Percentiles rank a stretch among this genome's conserved stretches.
Evolutionary conservation across 2,113 vertebrate genomes (phyloP).

Genomic region (Sardina pilchardus): DNA sequence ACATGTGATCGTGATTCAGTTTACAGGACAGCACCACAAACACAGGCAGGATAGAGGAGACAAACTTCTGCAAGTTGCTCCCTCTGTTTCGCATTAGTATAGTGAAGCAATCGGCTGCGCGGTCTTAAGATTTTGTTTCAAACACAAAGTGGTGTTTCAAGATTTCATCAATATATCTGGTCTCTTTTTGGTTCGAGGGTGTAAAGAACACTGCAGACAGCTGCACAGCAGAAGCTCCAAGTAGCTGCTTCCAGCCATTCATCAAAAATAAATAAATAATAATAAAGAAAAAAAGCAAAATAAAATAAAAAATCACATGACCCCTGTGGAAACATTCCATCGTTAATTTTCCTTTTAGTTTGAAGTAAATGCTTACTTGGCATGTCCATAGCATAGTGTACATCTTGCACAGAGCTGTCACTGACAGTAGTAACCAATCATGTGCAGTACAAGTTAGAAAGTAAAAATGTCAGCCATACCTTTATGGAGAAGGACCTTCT

Average conservation of each 20-base stretch:
- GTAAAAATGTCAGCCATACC: constrained; percentile 66
- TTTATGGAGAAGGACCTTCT: constrained; percentile 80
- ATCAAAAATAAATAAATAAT: not conserved
- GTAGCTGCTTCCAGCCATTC: not conserved
- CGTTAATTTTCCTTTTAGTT: not conserved
- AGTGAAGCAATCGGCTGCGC: not conserved
- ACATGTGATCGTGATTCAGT: constrained; percentile 61
- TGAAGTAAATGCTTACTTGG: not conserved
- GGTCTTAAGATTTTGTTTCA: not conserved
- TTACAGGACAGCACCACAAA: not conserved
- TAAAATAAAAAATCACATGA: not conserved
- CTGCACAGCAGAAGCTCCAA: not conserved
- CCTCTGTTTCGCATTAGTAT: not conserved
- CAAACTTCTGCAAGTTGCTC: not conserved
- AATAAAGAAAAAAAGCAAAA: not conserved
- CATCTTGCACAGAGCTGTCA: not conserved
- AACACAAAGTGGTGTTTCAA: not conserved
- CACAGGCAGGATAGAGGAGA: not conserved
- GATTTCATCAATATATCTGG: not conserved
- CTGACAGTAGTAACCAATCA: not conserved
- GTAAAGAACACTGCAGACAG: not conserved
- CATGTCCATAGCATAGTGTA: not conserved
- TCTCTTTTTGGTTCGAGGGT: no score
- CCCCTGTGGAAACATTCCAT: not conserved
- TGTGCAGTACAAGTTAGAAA: not conserved